Conservation (phyloP, 2,797 vertebrate species). For the Synanceia verrucosa region DNA sequence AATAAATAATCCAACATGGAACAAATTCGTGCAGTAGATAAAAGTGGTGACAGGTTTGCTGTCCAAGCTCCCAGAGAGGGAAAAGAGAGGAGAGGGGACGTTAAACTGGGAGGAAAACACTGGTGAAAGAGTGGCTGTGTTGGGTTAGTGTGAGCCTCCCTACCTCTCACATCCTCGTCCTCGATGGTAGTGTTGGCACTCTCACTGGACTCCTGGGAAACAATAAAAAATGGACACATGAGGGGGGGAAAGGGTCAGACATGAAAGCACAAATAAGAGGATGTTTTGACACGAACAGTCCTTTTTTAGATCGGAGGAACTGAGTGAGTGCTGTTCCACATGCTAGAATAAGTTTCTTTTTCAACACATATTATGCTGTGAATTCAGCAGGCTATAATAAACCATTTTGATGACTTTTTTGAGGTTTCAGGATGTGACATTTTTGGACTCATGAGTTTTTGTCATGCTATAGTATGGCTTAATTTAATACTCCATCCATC, state of each 20-base stretch:
- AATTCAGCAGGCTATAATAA: too few relatives aligned
- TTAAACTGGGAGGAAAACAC: background rate
- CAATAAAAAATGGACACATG: constrained; percentile 3
- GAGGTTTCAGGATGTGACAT: too few relatives aligned
- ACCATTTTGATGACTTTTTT: too few relatives aligned
- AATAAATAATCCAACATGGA: background rate
- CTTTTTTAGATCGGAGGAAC: too few relatives aligned
- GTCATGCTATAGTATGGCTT: too few relatives aligned
- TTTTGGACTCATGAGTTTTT: too few relatives aligned
- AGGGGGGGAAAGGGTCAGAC: background rate
- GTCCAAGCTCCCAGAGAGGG: background rate
- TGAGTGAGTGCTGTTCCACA: too few relatives aligned
- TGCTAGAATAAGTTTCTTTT: too few relatives aligned
- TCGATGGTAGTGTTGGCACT: constrained; percentile 97
- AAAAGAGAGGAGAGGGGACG: background rate
- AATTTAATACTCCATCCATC: too few relatives aligned
- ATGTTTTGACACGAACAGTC: too few relatives aligned
- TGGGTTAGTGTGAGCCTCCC: background rate
- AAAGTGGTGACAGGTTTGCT: background rate
- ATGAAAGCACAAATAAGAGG: background rate
- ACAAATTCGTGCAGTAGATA: constrained; percentile 12
- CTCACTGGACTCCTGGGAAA: constrained; percentile 94
- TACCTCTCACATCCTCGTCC: constrained; percentile 99
- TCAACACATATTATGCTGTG: too few relatives aligned
- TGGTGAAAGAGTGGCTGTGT: background rate